Conservation (phyloP, 2,888 invertebrate species). For the Syritta pipiens region DNA sequence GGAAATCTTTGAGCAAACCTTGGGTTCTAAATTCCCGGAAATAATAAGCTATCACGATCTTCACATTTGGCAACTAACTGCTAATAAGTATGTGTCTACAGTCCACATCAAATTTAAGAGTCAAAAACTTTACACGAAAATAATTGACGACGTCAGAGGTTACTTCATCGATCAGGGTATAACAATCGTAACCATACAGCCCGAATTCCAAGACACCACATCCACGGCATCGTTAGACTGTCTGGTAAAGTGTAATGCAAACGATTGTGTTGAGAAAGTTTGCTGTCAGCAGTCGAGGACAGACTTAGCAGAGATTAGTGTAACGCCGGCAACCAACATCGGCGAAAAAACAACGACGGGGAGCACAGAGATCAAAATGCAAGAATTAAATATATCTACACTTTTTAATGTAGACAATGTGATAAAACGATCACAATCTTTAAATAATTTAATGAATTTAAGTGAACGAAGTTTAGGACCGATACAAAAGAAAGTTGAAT, state of each 20-base stretch:
- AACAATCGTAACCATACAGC: conserved; percentile 91
- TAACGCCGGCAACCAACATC: not conserved
- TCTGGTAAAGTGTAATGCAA: conserved; percentile 75
- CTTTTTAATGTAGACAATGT: not conserved
- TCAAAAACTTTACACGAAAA: conserved; percentile 82
- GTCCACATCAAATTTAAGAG: conserved; percentile 89
- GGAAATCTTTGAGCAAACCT: conserved; percentile 83
- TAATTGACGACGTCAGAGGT: conserved; percentile 83
- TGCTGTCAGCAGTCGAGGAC: conserved; percentile 74
- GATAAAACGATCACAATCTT: conserved; percentile 19
- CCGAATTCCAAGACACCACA: conserved; percentile 84
- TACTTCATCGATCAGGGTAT: conserved; percentile 91
- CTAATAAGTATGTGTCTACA: conserved; percentile 89
- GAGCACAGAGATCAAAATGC: not conserved
- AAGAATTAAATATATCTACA: conserved; percentile 9
- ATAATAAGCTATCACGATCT: conserved; percentile 91
- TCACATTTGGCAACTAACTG: conserved; percentile 93
- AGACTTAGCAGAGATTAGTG: conserved; percentile 32
- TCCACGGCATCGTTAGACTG: conserved; percentile 74
- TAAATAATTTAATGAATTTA: not conserved
- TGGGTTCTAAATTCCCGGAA: conserved; percentile 84
- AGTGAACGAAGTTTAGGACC: no score
- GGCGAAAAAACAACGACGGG: not conserved
- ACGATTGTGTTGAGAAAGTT: conserved; percentile 76
- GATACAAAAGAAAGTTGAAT: no score